These are phyloP conservation scores for Agrilus cyanescens DNA, from an alignment of 2,888 invertebrate species.

Conservation along the genomic window DNA sequence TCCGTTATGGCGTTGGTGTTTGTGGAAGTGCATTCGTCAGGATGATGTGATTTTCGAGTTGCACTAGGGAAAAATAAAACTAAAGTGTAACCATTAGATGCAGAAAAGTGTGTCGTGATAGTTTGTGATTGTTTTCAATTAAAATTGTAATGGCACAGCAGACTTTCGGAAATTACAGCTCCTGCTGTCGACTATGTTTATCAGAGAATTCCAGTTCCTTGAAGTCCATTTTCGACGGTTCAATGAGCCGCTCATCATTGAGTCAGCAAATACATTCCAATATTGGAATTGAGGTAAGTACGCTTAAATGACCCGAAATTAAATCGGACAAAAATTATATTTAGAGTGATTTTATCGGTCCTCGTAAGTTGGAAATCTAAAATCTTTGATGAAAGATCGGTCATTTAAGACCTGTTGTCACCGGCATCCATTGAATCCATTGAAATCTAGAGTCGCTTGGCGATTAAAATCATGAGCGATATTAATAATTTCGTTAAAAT, in stretches of 20 bases:
- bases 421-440: slow-evolving; percentile 1
- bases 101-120: no score
- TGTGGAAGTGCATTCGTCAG: no score
- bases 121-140: no score
- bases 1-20: no score
- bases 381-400: background rate
- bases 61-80: no score
- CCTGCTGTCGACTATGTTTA: slow-evolving; percentile 34
- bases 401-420: no score
- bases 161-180: slow-evolving; percentile 23
- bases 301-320: background rate
- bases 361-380: background rate
- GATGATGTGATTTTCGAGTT: no score
- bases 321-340: background rate
- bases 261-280: slow-evolving; percentile 52
- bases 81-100: no score
- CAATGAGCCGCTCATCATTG: slow-evolving; percentile 33
- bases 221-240: slow-evolving; percentile 29
- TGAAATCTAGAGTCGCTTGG: slow-evolving; percentile 4
- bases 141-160: slow-evolving; percentile 13
- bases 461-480: no score
- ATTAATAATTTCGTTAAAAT: no score
- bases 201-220: slow-evolving; percentile 28
- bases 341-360: no score
- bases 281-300: slow-evolving; percentile 55